Percentiles rank a stretch among this genome's conserved stretches.
Evolutionary conservation across 35 echinoderm and acorn worm genomes (phyloP).

Genomic region (Amphiura filiformis): DNA sequence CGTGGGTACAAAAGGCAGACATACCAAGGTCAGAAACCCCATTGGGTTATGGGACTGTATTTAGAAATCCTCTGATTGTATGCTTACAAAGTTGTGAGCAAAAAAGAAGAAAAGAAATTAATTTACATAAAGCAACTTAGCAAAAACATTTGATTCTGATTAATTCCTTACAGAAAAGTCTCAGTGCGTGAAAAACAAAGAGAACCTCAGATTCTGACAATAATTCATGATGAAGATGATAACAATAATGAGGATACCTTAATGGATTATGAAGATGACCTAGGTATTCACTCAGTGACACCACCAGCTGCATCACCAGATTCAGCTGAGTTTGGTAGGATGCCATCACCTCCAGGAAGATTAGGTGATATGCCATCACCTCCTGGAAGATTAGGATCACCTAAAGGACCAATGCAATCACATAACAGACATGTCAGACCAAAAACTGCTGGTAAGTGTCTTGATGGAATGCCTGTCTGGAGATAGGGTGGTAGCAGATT

Average conservation of each 20-base stretch:
- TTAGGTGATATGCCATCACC: constrained; percentile 17
- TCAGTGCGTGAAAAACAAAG: constrained; percentile 49
- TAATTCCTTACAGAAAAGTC: constrained; percentile 60
- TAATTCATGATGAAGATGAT: constrained; percentile 63
- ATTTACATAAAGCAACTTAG: too few relatives aligned
- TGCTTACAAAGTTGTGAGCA: too few relatives aligned
- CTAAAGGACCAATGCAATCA: constrained; percentile 32
- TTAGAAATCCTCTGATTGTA: too few relatives aligned
- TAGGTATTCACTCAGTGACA: constrained; percentile 11
- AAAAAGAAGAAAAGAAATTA: too few relatives aligned
- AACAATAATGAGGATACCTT: constrained; percentile 44
- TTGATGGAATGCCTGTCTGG: neutral
- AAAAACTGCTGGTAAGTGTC: constrained; percentile 73
- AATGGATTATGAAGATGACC: constrained; percentile 26
- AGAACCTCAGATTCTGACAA: constrained; percentile 82
- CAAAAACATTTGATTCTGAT: too few relatives aligned
- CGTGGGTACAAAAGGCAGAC: too few relatives aligned
- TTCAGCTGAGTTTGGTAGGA: neutral
- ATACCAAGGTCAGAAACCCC: too few relatives aligned
- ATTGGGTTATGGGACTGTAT: too few relatives aligned
- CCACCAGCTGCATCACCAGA: constrained; percentile 23
- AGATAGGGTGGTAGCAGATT: neutral
- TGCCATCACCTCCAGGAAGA: neutral
- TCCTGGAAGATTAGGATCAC: constrained; percentile 41
- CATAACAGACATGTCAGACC: constrained; percentile 46